Evolutionary conservation across 2,888 invertebrate genomes (phyloP), one percentile per base, ranked within the genome.

Genomic region (Ophonus ardosiacus): DNA sequence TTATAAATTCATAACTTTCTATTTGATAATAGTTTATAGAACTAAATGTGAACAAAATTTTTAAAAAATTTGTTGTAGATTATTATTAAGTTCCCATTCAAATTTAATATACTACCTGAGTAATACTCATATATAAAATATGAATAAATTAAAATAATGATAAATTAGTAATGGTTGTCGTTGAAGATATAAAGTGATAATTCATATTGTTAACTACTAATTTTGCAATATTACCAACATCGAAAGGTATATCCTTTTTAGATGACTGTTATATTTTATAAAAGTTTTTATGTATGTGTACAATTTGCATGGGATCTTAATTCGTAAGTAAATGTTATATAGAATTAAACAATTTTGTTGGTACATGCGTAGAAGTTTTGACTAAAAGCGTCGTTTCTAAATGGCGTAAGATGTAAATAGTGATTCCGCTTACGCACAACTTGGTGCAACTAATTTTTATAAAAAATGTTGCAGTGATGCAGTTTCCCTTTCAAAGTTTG

Each of bases 361-460:
- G 80, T 80, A 80, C 80, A 80, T 80, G 80, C 80, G 63, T 80
- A 80, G 61, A 80, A 61, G 38, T 80, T 61, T 21, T 79, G 57
- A 56, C 15, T 43, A 74, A 43, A 18, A 56, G 18, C 21, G 57
- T 78, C 56, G 8, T 57, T 57, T 78, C 15, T 17, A 43, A 74
- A 43, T 68, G 43, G 18, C 40, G 13, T 43, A 74, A 17, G 56
- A 31, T 61, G 80, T 80, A 80, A 61, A 80, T 61, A 80, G 80
- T 40, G 15, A 80, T 18, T 57, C 56, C 61, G 80, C 80, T 80
- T 80, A 61, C 59, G 80, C 80, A 80, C 80, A 61, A 61, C 56
- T 40, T 38, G 24, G 80, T 80, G 61, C 59, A 80, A 80, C 78
- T 61, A 80, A 80, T 80, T 80, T 80, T 80, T 80, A 80, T 80